Evolutionary conservation across 2,888 invertebrate genomes (phyloP).

Genomic region (Drosophila austrosaltans): DNA sequence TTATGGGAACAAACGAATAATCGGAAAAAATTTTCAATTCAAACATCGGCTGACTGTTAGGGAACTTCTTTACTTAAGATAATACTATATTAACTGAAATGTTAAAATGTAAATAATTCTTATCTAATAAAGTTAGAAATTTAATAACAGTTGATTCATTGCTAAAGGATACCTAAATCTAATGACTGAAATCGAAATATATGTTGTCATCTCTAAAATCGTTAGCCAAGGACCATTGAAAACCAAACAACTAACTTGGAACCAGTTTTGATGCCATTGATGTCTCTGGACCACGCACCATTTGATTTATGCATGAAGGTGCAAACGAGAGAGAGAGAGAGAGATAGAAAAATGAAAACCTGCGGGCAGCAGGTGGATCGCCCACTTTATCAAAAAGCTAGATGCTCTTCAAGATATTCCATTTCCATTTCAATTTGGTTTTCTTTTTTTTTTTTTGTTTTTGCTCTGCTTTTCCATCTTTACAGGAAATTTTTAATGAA

Average conservation of each 20-base stretch:
- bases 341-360: conserved; percentile 33
- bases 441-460: background rate
- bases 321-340: background rate
- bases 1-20: too few species aligned
- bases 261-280: conserved; percentile 45
- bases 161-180: too few species aligned
- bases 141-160: too few species aligned
- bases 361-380: conserved; percentile 40
- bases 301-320: conserved; percentile 60
- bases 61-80: too few species aligned
- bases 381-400: conserved; percentile 10
- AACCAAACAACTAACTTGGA: conserved; percentile 32
- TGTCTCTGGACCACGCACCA: conserved; percentile 60
- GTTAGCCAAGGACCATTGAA: conserved; percentile 21
- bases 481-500: conserved; percentile 17
- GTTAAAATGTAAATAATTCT: too few species aligned
- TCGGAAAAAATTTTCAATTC: too few species aligned
- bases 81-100: too few species aligned
- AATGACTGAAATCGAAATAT: background rate
- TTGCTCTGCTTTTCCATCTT: conserved; percentile 32
- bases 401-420: conserved; percentile 11
- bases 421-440: background rate
- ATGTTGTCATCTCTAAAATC: conserved; percentile 32
- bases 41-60: too few species aligned
- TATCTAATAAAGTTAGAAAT: too few species aligned